A percentile compares a stretch with the other conserved stretches of the same genome.
Evolutionary conservation across 2,113 vertebrate genomes (phyloP).

Genomic region (Protobothrops flavoviridis): DNA sequence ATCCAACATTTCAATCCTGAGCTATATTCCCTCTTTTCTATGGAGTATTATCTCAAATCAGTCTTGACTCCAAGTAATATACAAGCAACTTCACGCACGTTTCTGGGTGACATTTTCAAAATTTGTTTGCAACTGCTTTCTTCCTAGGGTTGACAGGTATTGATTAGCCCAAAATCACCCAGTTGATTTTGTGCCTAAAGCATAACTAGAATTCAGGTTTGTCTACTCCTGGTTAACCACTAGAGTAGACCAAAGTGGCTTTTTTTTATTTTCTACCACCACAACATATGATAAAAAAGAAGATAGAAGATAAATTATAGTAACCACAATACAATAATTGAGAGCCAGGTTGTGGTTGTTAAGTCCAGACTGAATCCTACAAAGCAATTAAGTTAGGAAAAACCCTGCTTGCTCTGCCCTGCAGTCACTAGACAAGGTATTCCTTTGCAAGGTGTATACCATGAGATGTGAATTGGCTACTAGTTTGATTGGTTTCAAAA

Average conservation of each 20-base stretch:
- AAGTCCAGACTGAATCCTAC: not conserved
- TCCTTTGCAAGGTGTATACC: not conserved
- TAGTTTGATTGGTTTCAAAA: not conserved
- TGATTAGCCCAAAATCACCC: not conserved
- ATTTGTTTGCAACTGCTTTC: not conserved
- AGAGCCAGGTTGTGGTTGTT: not conserved
- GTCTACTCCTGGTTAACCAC: not conserved
- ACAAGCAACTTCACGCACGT: not conserved
- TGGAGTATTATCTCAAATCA: not conserved
- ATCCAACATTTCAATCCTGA: not conserved
- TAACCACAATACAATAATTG: not conserved
- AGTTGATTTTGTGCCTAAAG: not conserved
- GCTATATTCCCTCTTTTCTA: not conserved
- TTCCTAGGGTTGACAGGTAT: not conserved
- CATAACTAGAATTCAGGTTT: not conserved
- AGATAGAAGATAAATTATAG: not conserved
- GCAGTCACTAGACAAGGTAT: too few relatives aligned
- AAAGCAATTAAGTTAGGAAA: not conserved
- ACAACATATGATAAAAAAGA: not conserved
- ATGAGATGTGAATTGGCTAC: not conserved
- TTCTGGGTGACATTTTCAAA: not conserved
- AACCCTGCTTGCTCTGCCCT: not conserved
- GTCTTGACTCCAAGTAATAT: not conserved
- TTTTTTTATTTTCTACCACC: not conserved
- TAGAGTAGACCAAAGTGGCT: not conserved